Conservation (phyloP, 1,140 invertebrate genomes). For the Schlechtendalia chinensis region DNA sequence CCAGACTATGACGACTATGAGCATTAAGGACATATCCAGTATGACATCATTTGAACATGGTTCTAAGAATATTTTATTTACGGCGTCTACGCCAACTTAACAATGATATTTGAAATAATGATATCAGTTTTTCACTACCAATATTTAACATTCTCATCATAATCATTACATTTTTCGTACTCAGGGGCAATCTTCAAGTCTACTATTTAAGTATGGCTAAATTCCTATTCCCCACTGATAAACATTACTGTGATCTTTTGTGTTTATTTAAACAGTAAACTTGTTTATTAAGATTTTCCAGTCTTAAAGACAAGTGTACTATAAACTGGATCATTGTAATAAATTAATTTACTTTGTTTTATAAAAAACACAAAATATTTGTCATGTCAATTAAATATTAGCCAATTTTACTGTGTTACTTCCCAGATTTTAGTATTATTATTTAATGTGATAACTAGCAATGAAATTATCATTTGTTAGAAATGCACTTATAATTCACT, state of each 20-base stretch:
- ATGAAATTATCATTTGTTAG: constrained; percentile 37
- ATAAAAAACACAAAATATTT: constrained; percentile 2
- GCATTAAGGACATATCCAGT: constrained; percentile 36
- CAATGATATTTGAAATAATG: constrained; percentile 11
- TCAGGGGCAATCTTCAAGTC: background rate
- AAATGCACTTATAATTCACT: constrained; percentile 16
- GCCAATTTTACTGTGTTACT: background rate
- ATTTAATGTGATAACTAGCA: constrained; percentile 4
- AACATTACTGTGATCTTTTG: constrained; percentile 24
- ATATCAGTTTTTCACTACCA: background rate
- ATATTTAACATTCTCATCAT: background rate
- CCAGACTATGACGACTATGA: constrained; percentile 34
- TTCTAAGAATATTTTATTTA: constrained; percentile 37
- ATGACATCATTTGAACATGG: constrained; percentile 28
- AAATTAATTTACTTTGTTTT: background rate
- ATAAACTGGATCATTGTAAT: background rate
- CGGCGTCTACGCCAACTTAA: constrained; percentile 31
- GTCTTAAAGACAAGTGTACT: background rate
- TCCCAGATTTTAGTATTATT: background rate
- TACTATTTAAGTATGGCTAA: background rate
- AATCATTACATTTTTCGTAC: background rate
- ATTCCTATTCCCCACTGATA: background rate
- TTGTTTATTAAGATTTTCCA: background rate
- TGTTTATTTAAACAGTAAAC: background rate
- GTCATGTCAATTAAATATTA: background rate